phyloP scores from a whole-genome alignment of 2,888 invertebrate genomes.

The Epsilonema sp. region DNA sequence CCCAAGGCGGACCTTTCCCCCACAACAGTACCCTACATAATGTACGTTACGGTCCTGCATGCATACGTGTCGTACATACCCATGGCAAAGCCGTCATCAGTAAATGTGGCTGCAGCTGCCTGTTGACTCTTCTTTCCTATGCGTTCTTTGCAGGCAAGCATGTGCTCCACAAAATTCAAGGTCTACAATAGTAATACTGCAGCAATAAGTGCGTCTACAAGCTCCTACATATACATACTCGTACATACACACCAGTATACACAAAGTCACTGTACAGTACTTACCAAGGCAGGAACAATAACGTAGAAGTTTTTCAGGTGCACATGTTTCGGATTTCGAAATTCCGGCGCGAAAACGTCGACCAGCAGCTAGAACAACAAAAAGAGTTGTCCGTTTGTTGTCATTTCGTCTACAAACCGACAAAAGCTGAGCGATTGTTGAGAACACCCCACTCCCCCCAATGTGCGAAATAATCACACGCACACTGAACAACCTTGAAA shows the following conservation, averaged over 20 bases:
- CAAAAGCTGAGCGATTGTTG: too few relatives aligned
- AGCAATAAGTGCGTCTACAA: background rate
- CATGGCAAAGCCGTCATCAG: conserved; percentile 95
- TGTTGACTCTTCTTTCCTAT: conserved; percentile 57
- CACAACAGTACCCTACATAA: too few relatives aligned
- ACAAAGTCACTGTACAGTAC: too few relatives aligned
- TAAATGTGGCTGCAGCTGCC: conserved; percentile 66
- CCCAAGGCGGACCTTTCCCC: too few relatives aligned
- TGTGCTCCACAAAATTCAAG: conserved; percentile 79
- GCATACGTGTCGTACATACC: conserved; percentile 44
- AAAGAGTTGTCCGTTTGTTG: background rate
- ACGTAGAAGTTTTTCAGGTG: conserved; percentile 79
- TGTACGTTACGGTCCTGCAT: too few relatives aligned
- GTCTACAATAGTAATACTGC: conserved; percentile 40
- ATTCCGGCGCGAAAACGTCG: conserved; percentile 72
- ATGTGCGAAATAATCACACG: conserved; percentile 9
- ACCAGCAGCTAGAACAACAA: conserved; percentile 47
- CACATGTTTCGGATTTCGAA: conserved; percentile 60
- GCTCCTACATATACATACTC: too few relatives aligned
- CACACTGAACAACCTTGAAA: too few relatives aligned
- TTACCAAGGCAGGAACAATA: conserved; percentile 57
- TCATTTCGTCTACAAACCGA: too few relatives aligned
- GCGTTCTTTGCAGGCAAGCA: conserved; percentile 71
- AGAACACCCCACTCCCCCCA: background rate
- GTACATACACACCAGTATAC: too few relatives aligned